These are phyloP conservation scores for Pterostichus madidus DNA, from an alignment of 2,888 invertebrate species.

Conservation along the genomic window DNA sequence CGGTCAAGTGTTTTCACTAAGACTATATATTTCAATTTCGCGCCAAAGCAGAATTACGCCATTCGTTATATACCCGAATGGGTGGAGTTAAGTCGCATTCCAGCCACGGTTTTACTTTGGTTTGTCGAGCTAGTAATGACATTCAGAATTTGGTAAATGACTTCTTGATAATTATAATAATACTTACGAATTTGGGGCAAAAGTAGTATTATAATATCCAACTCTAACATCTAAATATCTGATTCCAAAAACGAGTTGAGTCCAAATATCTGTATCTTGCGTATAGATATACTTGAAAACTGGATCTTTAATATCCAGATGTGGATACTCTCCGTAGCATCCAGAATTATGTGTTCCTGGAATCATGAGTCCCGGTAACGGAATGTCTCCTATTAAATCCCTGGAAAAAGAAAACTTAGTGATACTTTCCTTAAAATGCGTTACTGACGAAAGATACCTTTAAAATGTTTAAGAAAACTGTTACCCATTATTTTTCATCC, in stretches of 20 bases:
- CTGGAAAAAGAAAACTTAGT: conserved; percentile 67
- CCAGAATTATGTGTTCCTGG: conserved; percentile 87
- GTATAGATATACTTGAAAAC: conserved; percentile 64
- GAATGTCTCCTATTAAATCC: conserved; percentile 76
- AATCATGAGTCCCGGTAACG: conserved; percentile 80
- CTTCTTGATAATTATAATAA: neutral
- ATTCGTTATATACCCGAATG: no score
- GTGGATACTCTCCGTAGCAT: conserved; percentile 76
- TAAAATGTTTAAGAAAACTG: conserved; percentile 46
- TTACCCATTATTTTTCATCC: conserved; percentile 86
- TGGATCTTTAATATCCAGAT: conserved; percentile 67
- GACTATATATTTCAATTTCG: no score
- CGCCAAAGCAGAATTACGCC: no score
- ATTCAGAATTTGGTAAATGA: neutral
- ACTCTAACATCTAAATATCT: conserved; percentile 82
- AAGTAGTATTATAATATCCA: conserved; percentile 76
- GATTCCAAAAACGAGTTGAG: conserved; percentile 81
- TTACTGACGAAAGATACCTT: conserved; percentile 51
- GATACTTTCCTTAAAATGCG: conserved; percentile 47
- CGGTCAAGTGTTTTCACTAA: no score
- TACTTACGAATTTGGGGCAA: conserved; percentile 64
- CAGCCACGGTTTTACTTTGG: no score
- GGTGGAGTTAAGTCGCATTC: no score
- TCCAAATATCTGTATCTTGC: conserved; percentile 80
- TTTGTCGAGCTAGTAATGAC: no score